Evolutionary conservation across 2,113 vertebrate genomes (phyloP).

Genomic region (Oreochromis niloticus): DNA sequence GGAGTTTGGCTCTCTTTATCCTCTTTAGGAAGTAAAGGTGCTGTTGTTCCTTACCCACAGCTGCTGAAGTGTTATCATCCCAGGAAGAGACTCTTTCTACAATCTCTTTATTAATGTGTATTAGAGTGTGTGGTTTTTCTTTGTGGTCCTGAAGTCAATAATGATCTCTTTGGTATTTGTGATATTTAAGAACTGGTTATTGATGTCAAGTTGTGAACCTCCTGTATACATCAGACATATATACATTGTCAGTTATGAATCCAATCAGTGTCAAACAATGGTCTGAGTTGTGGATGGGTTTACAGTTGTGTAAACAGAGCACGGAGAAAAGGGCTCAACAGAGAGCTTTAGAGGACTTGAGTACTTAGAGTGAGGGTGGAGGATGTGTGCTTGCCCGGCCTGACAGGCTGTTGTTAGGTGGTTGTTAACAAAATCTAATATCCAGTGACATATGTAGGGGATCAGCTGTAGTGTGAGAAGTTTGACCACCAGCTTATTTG

Average conservation of each 20-base stretch:
- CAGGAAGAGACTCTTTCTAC: too few relatives aligned
- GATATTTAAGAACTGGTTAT: too few relatives aligned
- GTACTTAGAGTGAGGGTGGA: background rate
- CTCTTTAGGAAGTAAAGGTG: too few relatives aligned
- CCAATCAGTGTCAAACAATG: background rate
- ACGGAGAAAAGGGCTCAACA: background rate
- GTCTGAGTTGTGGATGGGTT: fast-evolving
- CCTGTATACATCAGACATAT: too few relatives aligned
- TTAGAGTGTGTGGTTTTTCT: too few relatives aligned
- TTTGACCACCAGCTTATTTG: background rate
- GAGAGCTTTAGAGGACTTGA: background rate
- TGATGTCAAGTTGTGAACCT: too few relatives aligned
- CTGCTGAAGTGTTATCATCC: too few relatives aligned
- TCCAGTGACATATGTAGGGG: background rate
- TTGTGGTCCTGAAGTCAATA: too few relatives aligned
- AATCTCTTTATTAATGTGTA: too few relatives aligned
- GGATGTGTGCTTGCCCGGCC: background rate
- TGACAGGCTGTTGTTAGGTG: background rate
- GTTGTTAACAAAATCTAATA: background rate
- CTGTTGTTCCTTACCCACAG: too few relatives aligned
- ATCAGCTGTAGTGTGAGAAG: background rate
- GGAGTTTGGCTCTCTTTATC: too few relatives aligned
- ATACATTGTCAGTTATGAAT: background rate
- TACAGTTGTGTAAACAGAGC: background rate
- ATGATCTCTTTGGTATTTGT: too few relatives aligned